Conservation (phyloP, 1,140 invertebrate species). For the Rhopalosiphum padi region DNA sequence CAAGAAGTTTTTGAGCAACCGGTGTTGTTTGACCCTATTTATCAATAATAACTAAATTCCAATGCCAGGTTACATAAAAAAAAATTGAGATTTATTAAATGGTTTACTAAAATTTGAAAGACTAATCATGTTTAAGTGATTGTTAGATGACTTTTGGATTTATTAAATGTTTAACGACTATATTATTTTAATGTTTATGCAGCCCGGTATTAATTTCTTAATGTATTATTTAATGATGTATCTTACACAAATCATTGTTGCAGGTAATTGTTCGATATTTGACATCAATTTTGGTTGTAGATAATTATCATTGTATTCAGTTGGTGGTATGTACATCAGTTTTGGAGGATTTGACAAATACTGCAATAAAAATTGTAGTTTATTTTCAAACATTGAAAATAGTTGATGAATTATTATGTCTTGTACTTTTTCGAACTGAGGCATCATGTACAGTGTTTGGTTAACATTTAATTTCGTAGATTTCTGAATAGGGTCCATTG, state of each 20-base stretch:
- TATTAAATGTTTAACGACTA: background rate
- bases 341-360: slow-evolving; percentile 35
- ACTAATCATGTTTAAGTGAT: background rate
- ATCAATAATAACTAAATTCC: background rate
- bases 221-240: background rate
- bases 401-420: background rate
- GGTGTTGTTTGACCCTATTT: background rate
- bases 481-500: background rate
- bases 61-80: background rate
- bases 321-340: slow-evolving; percentile 7
- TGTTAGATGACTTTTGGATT: background rate
- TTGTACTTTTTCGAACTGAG: slow-evolving; percentile 39
- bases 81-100: background rate
- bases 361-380: background rate
- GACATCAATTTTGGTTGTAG: slow-evolving; percentile 32
- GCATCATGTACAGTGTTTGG: slow-evolving; percentile 17
- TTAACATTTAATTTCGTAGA: background rate
- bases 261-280: background rate
- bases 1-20: background rate
- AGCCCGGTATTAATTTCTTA: background rate
- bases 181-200: background rate
- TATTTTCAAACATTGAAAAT: background rate
- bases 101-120: background rate
- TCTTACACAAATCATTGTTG: slow-evolving; percentile 22
- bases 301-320: slow-evolving; percentile 32